A percentile compares a stretch with the other conserved stretches of the same genome.
phyloP scores from a whole-genome alignment of 2,888 invertebrate genomes.

The Ennomos erosarius region DNA sequence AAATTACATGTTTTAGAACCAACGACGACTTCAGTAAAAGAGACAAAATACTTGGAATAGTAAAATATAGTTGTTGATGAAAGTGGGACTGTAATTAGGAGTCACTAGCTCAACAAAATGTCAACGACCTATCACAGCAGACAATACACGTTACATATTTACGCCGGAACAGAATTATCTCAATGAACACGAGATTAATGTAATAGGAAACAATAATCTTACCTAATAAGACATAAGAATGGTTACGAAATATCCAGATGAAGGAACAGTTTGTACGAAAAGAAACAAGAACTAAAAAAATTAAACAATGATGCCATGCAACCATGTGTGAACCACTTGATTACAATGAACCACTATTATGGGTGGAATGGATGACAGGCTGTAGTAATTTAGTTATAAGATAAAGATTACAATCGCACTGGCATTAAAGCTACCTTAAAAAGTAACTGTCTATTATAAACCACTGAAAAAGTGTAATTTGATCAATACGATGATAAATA shows the following conservation, averaged over 20 bases:
- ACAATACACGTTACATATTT: conserved; percentile 16
- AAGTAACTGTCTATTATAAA: too few species aligned
- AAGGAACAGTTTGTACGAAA: conserved; percentile 39
- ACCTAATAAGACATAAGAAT: conserved; percentile 52
- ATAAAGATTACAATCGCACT: conserved; percentile 3
- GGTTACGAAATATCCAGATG: conserved; percentile 44
- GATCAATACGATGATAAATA: too few species aligned
- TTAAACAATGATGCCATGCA: conserved; percentile 44
- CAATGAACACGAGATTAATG: conserved; percentile 20
- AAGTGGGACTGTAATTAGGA: background rate
- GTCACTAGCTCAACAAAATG: background rate
- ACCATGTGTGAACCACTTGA: conserved; percentile 39
- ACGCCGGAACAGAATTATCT: conserved; percentile 22
- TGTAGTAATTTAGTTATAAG: conserved; percentile 7
- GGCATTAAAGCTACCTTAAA: background rate
- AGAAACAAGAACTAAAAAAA: conserved; percentile 46
- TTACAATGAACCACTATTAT: conserved; percentile 30
- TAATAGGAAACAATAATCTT: conserved; percentile 46
- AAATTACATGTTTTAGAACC: too few species aligned
- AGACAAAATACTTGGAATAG: background rate
- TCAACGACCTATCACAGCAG: conserved; percentile 11
- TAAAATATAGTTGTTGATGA: background rate
- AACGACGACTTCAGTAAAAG: background rate
- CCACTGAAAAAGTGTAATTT: too few species aligned
- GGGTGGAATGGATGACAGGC: conserved; percentile 19